Base-by-base conservation (phyloP, 2,888 invertebrate genomes). In the Lasioglossum figueresi region DNA sequence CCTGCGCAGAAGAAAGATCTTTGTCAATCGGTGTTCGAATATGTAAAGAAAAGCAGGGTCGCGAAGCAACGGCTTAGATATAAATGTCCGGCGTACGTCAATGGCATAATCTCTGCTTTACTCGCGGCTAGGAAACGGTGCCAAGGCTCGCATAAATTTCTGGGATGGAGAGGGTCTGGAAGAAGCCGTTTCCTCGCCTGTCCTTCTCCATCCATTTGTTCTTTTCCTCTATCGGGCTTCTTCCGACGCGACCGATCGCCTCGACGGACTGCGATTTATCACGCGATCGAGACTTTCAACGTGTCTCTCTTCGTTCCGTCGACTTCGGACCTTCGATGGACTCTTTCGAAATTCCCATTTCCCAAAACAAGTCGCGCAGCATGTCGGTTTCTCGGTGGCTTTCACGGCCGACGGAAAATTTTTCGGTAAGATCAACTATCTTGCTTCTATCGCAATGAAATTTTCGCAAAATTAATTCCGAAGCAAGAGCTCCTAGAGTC, bases 141-240 rank as follows among this genome's bases (percentile, higher is more conserved):
- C 93, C 93, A 93, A 93, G 93, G 93, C 91, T 91, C 86, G 92
- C 89, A 93, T 93, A 92, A 89, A 93, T 93, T 92, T 89, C 76
- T 83, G 87, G 83, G 83, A 89, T 87, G 77, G 84, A 83, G 87
- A 86, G 89, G 76, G 75, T 87, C 82, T 84, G 78, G 77, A 80
- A 85, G 88, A 84, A 85, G 77, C 66, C 76, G 77, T 78, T 83
- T 81, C 68, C 80, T 74, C 81, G 37, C 27, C 68, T 71, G 19
- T 76, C 43, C 75, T 43, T 56, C 45, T 52, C 68, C 37, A 3
- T 45, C 52, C 72, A 52, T 77, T 77, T 72, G 73, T 85, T 79
- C 82, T 85, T 66, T 59, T 78, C 71, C 31, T 31, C 63, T 79
- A 48, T 78, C 78, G 75, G 76, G 63, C 84, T 86, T 83, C 78